Evolutionary conservation across 2,113 vertebrate species (phyloP).

Genomic region (Pollimyrus isidori): DNA sequence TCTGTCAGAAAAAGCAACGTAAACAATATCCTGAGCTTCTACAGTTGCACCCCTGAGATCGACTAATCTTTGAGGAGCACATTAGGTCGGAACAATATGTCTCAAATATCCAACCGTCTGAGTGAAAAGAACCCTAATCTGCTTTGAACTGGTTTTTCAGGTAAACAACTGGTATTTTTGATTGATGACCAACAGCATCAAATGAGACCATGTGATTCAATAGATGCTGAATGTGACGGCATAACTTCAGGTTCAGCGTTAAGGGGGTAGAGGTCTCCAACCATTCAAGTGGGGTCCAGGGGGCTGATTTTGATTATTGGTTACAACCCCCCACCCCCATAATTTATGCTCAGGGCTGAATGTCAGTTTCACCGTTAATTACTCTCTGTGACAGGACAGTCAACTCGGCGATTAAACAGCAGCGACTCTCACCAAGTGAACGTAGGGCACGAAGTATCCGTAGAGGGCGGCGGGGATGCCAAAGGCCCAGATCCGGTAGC

Average conservation of each 20-base stretch:
- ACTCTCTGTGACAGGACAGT: neutral
- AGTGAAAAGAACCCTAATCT: neutral
- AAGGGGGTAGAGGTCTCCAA: neutral
- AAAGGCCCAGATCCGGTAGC: conserved; percentile 87
- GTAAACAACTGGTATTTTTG: neutral
- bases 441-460: conserved; percentile 96
- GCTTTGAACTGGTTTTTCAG: neutral
- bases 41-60: neutral
- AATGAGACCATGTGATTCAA: neutral
- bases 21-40: neutral
- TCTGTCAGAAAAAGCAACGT: neutral
- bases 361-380: neutral
- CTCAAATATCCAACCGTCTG: neutral
- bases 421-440: conserved; percentile 79
- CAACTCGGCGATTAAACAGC: neutral
- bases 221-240: neutral
- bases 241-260: neutral
- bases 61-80: neutral
- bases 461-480: conserved; percentile 89
- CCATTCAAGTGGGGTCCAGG: neutral
- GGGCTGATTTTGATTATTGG: neutral
- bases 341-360: neutral
- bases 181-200: neutral
- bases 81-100: neutral
- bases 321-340: neutral